Conservation (phyloP, 2,113 vertebrate genomes). For the Todiramphus saurophagus region DNA sequence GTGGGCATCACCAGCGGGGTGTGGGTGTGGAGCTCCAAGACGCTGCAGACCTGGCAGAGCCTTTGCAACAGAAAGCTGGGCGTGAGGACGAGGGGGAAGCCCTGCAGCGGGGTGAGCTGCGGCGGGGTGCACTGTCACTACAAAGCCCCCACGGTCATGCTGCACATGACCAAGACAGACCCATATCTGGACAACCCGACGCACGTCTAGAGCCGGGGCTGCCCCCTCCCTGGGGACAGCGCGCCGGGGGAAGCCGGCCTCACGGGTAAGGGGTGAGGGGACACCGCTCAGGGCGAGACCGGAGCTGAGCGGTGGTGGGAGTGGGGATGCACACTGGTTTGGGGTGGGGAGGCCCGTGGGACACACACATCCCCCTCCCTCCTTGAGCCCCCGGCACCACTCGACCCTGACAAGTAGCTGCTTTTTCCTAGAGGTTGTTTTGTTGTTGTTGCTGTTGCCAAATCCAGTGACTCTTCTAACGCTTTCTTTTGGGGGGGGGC, state of each 20-base stretch:
- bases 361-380: not conserved
- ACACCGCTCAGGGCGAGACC: not conserved
- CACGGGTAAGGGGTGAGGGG: constrained; percentile 18
- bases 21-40: constrained; percentile 99
- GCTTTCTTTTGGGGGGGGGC: not conserved
- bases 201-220: constrained; percentile 76
- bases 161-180: constrained; percentile 94
- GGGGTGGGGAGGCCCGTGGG: rapidly evolving
- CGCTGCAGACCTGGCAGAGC: constrained; percentile 96
- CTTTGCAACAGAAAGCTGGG: constrained; percentile 90
- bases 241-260: not conserved
- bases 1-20: constrained; percentile 98
- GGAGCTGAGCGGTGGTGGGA: not conserved
- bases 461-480: constrained; percentile 34
- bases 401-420: not conserved
- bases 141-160: constrained; percentile 88
- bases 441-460: constrained; percentile 48
- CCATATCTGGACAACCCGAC: constrained; percentile 90
- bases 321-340: not conserved
- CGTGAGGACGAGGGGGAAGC: constrained; percentile 86
- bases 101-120: constrained; percentile 85
- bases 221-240: not conserved
- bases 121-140: constrained; percentile 89
- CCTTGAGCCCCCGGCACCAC: not conserved
- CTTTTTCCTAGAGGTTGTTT: constrained; percentile 34